phyloP scores from a whole-genome alignment of 2,113 vertebrate genomes.

The Hippoglossus stenolepis region DNA sequence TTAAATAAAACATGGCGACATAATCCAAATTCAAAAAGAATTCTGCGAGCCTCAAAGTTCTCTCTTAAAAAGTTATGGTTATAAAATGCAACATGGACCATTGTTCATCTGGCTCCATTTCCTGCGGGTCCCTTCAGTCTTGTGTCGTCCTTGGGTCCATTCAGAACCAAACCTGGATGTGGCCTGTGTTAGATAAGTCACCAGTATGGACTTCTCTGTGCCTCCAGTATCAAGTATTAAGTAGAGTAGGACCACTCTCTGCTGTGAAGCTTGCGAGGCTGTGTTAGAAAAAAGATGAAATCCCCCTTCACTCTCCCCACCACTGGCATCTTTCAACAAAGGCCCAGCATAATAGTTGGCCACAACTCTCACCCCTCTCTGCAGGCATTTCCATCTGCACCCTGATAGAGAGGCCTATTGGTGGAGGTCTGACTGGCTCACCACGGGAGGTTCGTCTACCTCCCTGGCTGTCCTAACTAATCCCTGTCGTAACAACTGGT shows the following conservation, averaged over 20 bases:
- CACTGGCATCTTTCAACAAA: conserved; percentile 86
- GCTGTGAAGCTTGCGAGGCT: conserved; percentile 64
- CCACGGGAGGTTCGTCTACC: conserved; percentile 73
- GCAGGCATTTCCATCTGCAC: conserved; percentile 83
- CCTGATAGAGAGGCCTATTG: conserved; percentile 80
- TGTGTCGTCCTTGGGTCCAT: not conserved
- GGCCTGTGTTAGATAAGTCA: not conserved
- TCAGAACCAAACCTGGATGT: conserved; percentile 1
- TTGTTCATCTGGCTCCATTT: not conserved
- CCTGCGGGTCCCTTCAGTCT: not conserved
- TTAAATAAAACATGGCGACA: not conserved
- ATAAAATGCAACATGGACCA: not conserved
- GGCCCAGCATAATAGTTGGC: conserved; percentile 85
- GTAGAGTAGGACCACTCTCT: conserved; percentile 82
- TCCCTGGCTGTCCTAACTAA: conserved; percentile 83
- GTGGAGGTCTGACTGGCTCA: conserved; percentile 56
- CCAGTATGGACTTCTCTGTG: conserved; percentile 28
- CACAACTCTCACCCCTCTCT: conserved; percentile 64
- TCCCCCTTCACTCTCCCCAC: conserved; percentile 38
- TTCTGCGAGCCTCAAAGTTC: not conserved
- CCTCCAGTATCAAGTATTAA: conserved; percentile 79
- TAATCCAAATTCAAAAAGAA: not conserved
- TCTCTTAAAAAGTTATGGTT: not conserved
- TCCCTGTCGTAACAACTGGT: conserved; percentile 80
- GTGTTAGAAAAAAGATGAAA: conserved; percentile 70